Evolutionary conservation across 2,888 invertebrate species (phyloP), one percentile per base, ranked within the genome.

Genomic region (Drosophila kanekoi): DNA sequence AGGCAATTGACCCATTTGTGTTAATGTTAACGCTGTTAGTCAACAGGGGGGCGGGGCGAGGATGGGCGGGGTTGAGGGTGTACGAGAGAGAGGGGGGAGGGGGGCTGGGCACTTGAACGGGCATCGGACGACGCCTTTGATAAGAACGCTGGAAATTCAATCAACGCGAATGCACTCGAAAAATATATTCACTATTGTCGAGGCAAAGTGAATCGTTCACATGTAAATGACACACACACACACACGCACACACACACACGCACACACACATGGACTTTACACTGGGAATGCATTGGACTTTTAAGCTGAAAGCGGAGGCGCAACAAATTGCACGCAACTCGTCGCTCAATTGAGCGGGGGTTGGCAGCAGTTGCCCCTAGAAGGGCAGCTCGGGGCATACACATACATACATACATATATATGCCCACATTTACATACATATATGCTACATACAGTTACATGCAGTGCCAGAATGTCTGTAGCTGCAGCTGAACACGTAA

Each of bases 1-100:
- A 62, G 81, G 70, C 79, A 79, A 81, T 81, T 79, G 78, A 79
- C 78, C 78, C 57, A 79, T 78, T 78, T 79, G 74, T 59, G 60
- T 48, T 67, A 61, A 70, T 71, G 49, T 57, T 57, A 53, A 58
- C 53, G 43, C 44, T 41, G 41, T 8, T 40, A 45, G 43, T 28
- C n/a, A n/a, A n/a, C n/a, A n/a, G n/a, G 6, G 6, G n/a, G 4
- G 23, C 0, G 23, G 14, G 35, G 6, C n/a, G 20, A 1, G n/a
- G 20, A n/a, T n/a, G n/a, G n/a, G n/a, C n/a, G n/a, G n/a, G n/a
- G n/a, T n/a, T n/a, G n/a, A n/a, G n/a, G n/a, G n/a, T n/a, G n/a
- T n/a, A n/a, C n/a, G n/a, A 14, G 41, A 10, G 4, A 16, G 43
- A 10, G 23, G 28, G 35, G 52, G 20, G 16, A 20, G 5, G 11